These are phyloP conservation scores for Drosophila aldrichi DNA, from an alignment of 2,888 invertebrate species.

Conservation along the genomic window DNA sequence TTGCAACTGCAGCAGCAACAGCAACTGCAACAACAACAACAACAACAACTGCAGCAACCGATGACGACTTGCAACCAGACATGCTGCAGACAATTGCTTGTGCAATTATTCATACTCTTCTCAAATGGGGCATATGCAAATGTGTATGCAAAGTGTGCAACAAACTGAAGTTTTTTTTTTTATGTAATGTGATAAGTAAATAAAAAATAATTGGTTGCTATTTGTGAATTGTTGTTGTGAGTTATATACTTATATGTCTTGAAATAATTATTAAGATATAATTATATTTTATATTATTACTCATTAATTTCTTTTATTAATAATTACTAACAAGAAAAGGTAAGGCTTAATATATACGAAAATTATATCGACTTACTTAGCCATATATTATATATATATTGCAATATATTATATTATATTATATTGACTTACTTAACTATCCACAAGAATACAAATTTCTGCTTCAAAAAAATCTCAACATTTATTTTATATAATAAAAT, in stretches of 20 bases:
- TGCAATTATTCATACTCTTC: constrained; percentile 60
- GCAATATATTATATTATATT: too few species aligned
- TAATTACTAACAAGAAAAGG: too few species aligned
- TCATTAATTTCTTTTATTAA: too few species aligned
- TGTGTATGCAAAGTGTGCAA: neutral
- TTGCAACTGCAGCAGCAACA: constrained; percentile 32
- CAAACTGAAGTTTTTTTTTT: neutral
- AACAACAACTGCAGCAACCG: constrained; percentile 30
- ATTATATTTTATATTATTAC: too few species aligned
- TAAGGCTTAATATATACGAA: too few species aligned
- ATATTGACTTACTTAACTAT: too few species aligned
- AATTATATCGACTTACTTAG: too few species aligned
- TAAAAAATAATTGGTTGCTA: neutral
- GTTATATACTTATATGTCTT: neutral
- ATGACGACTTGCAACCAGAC: constrained; percentile 68
- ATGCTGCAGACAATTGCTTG: constrained; percentile 73
- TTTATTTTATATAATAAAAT: too few species aligned
- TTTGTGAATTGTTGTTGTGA: neutral
- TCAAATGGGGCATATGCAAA: constrained; percentile 15
- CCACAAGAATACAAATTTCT: too few species aligned
- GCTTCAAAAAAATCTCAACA: too few species aligned
- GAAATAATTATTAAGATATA: too few species aligned
- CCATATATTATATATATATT: too few species aligned
- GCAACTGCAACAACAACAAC: constrained; percentile 1
- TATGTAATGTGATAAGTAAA: neutral